Evolutionary conservation across 2,888 invertebrate genomes (phyloP).

Genomic region (Stenodema calcarata): DNA sequence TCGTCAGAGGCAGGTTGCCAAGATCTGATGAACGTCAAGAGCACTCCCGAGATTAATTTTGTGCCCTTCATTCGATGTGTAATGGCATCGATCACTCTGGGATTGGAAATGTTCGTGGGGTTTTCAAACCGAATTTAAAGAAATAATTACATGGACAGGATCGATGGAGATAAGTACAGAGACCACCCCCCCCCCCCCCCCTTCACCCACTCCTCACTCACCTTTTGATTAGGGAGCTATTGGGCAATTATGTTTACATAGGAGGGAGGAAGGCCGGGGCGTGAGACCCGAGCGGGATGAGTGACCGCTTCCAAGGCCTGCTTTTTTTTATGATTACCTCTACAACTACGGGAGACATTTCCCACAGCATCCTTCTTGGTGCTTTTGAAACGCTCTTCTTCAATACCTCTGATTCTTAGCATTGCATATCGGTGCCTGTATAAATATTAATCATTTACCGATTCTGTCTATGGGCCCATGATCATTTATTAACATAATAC

Average conservation of each 20-base stretch:
- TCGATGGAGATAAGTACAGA: background rate
- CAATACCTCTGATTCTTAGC: too few relatives aligned
- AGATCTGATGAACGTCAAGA: conserved; percentile 27
- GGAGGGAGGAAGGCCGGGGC: conserved; percentile 19
- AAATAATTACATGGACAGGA: background rate
- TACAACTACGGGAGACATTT: conserved; percentile 48
- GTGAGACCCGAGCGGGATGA: conserved; percentile 30
- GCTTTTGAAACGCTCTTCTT: background rate
- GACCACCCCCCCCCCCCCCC: background rate
- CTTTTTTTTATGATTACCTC: conserved; percentile 41
- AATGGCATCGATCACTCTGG: conserved; percentile 15
- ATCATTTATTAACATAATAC: too few relatives aligned
- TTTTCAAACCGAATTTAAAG: conserved; percentile 16
- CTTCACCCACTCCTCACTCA: too few relatives aligned
- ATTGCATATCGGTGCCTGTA: too few relatives aligned
- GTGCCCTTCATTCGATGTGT: conserved; percentile 17
- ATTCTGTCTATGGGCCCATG: too few relatives aligned
- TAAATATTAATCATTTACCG: too few relatives aligned
- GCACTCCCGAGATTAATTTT: conserved; percentile 29
- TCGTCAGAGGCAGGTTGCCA: background rate
- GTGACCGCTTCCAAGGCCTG: conserved; percentile 35
- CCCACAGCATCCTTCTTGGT: conserved; percentile 38
- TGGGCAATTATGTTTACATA: conserved; percentile 48
- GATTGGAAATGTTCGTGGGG: background rate
- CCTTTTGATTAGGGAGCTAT: conserved; percentile 38